A percentile compares a stretch with the other conserved stretches of the same genome.
These are phyloP conservation scores for Amphipyra tragopoginis DNA, from an alignment of 2,888 invertebrate species.

Conservation along the genomic window DNA sequence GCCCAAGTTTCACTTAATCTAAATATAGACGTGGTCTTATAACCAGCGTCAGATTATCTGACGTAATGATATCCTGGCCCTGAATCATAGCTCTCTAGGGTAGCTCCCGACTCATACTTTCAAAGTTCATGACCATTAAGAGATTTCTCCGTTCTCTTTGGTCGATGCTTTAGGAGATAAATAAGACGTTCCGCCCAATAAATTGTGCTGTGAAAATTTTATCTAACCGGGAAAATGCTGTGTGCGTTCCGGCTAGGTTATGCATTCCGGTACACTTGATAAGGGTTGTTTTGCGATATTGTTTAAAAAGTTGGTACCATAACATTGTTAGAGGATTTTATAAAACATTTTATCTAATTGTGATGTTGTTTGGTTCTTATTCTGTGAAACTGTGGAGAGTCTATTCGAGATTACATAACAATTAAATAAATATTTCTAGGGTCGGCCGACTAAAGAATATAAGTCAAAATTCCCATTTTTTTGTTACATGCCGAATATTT, in stretches of 20 bases:
- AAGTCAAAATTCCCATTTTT: no score
- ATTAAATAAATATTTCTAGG: no score
- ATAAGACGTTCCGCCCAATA: conserved; percentile 66
- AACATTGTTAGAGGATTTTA: not conserved
- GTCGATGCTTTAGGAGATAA: conserved; percentile 71
- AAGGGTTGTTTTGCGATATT: conserved; percentile 44
- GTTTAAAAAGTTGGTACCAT: conserved; percentile 20
- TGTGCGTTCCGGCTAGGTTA: conserved; percentile 33
- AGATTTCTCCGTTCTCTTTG: conserved; percentile 72
- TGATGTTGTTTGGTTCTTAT: no score
- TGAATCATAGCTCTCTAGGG: conserved; percentile 84
- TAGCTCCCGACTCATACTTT: conserved; percentile 75
- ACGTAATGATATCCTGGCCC: conserved; percentile 79
- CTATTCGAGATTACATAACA: no score
- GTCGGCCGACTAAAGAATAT: no score
- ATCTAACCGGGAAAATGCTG: conserved; percentile 54
- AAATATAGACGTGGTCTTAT: conserved; percentile 70
- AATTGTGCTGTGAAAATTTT: conserved; percentile 65
- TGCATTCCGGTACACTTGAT: conserved; percentile 38
- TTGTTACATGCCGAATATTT: no score
- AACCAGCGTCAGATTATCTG: conserved; percentile 78
- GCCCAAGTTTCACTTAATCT: conserved; percentile 64
- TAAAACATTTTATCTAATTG: no score
- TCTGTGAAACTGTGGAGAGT: no score
- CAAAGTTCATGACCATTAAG: conserved; percentile 80